Evolutionary conservation across 2,797 vertebrate genomes (phyloP), one percentile per base, ranked within the genome.

Genomic region (Staurois parvus): DNA sequence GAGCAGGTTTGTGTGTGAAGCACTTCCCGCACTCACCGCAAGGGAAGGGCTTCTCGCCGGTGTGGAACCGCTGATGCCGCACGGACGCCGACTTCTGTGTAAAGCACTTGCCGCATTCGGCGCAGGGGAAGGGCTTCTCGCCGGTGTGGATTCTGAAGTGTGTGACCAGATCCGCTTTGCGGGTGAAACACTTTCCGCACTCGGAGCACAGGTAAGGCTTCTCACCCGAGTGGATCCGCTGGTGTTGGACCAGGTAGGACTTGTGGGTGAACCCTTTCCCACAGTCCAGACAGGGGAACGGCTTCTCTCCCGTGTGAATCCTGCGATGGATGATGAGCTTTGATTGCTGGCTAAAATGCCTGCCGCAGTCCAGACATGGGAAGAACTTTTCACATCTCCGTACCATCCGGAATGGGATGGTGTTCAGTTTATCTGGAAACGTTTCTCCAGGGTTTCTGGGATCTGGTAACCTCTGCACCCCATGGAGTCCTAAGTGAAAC

Each of bases 261-360:
- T 86, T 82, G 42, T 68, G 73, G 11, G 72, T 81, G 24, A 86
- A 86, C 48, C 79, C 24, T 77, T 82, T 86, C 15, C 85, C 85
- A 56, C 85, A 86, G n/a, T 82, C 85, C 0, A 79, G 12, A 67
- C 85, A 86, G 21, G 29, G 73, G 17, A 72, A 86, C 0, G 80
- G 52, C 76, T 86, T 86, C 74, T 72, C 79, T 3, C 75, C 79
- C 2, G 85, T 82, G 79, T 78, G 79, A 81, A 89, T 92, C 86
- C 89, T 84, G 56, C 90, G 89, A 81, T 92, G 91, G 72, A 90
- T 32, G 48, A 52, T 19, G 48, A 52, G 17, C 48, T 52, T 52
- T 2, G 48, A 52, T 19, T 52, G 48, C 48, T 52, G 48, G 4
- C 15, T 52, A 52, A 52, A 52, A 21, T 52, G 48, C 5, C 48